Evolutionary conservation across 2,888 invertebrate genomes (phyloP).

Genomic region (Drosophila cyrtoloma): DNA sequence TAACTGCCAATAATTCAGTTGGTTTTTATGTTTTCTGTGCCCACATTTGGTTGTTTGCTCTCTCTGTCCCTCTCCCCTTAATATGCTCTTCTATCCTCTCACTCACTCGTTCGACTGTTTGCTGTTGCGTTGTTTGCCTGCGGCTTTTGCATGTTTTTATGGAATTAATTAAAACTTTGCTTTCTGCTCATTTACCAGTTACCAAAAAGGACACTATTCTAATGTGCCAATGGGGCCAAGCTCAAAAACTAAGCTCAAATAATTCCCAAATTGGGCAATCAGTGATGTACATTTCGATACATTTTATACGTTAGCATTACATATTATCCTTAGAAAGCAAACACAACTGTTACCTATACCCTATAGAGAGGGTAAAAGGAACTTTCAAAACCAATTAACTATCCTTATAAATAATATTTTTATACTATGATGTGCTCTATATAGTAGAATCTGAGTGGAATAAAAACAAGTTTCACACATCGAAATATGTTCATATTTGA

Average conservation of each 20-base stretch:
- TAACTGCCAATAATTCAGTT: conserved; percentile 73
- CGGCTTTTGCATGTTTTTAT: conserved; percentile 71
- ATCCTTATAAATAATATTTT: background rate
- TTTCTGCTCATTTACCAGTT: conserved; percentile 56
- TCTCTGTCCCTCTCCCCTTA: background rate
- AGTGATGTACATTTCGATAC: conserved; percentile 21
- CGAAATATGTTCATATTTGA: background rate
- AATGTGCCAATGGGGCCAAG: conserved; percentile 43
- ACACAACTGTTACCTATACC: background rate
- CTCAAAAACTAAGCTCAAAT: conserved; percentile 35
- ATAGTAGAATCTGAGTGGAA: background rate
- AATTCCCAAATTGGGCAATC: conserved; percentile 31
- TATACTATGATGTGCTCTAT: background rate
- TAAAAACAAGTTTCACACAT: background rate
- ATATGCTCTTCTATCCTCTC: conserved; percentile 3
- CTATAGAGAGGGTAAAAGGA: background rate
- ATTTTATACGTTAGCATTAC: background rate
- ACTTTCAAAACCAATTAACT: background rate
- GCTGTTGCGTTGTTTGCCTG: conserved; percentile 58
- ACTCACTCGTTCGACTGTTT: conserved; percentile 28
- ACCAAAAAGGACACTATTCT: conserved; percentile 31
- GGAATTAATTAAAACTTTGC: conserved; percentile 77
- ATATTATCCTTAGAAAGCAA: background rate
- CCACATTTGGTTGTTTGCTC: conserved; percentile 44
- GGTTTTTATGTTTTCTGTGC: conserved; percentile 49